Conservation (phyloP, 2,888 invertebrate species). For the Epirrhoe tristata region DNA sequence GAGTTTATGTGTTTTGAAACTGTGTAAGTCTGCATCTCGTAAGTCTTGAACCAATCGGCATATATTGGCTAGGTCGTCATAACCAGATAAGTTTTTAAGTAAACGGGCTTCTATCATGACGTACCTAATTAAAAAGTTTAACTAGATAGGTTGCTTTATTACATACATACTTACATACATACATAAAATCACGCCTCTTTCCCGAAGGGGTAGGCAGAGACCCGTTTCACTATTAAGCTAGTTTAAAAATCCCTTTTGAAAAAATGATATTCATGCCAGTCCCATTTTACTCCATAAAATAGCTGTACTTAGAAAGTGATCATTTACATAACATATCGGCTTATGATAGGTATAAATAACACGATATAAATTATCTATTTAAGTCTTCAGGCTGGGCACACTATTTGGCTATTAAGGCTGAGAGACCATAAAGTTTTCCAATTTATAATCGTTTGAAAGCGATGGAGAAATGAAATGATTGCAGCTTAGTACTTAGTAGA, state of each 20-base stretch:
- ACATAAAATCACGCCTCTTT: no score
- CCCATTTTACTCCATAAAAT: no score
- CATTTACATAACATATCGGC: slow-evolving; percentile 15
- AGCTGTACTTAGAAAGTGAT: slow-evolving; percentile 3
- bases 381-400: slow-evolving; percentile 8
- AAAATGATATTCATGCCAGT: no score
- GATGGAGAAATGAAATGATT: slow-evolving; percentile 5
- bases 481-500: neutral
- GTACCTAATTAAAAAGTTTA: no score
- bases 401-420: slow-evolving; percentile 5
- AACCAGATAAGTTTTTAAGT: neutral
- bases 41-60: neutral
- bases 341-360: slow-evolving; percentile 5
- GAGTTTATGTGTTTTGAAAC: slow-evolving; percentile 3
- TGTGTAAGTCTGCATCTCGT: neutral
- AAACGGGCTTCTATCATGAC: no score
- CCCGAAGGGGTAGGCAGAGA: no score
- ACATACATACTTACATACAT: neutral
- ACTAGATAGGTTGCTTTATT: no score
- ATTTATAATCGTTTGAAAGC: slow-evolving; percentile 22
- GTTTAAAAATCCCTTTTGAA: no score
- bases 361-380: neutral
- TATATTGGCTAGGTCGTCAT: neutral
- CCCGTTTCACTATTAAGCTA: no score
- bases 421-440: slow-evolving; percentile 19